Conservation (phyloP, 2,888 invertebrate species). For the Aphodius sticticus region DNA sequence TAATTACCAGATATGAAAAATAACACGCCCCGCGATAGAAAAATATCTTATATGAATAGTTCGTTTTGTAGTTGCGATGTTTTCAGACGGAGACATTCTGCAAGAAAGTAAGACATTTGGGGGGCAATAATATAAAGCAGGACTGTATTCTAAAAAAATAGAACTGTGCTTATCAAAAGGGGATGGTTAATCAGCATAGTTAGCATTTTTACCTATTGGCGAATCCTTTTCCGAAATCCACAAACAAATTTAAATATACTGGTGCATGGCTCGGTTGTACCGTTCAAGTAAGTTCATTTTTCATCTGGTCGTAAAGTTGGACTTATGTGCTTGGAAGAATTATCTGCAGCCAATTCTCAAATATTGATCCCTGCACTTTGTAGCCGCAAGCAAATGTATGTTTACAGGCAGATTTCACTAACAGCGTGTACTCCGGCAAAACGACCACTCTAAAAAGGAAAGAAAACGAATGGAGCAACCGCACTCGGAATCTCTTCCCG, state of each 20-base stretch:
- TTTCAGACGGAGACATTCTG: too few species aligned
- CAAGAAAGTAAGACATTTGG: too few species aligned
- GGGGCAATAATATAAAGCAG: too few species aligned
- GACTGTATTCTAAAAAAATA: too few species aligned
- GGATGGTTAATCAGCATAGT: too few species aligned
- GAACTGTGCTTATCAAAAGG: too few species aligned
- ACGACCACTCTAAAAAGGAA: not conserved
- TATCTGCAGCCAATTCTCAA: not conserved
- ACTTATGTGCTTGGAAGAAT: not conserved
- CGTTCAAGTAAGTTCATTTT: not conserved
- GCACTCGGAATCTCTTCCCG: not conserved
- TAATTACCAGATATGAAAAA: too few species aligned
- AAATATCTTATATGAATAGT: too few species aligned
- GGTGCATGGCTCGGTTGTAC: not conserved
- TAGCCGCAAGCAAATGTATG: not conserved
- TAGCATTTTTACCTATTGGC: too few species aligned
- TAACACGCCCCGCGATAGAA: too few species aligned
- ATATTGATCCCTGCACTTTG: not conserved
- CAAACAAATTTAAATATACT: not conserved
- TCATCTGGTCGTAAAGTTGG: not conserved
- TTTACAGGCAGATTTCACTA: constrained; percentile 4
- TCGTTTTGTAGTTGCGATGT: too few species aligned
- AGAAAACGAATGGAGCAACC: not conserved
- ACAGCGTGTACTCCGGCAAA: not conserved
- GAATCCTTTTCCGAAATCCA: not conserved